A percentile compares a stretch with the other conserved stretches of the same genome.
Conservation (phyloP, 2,113 vertebrate species). For the Eleginops maclovinus region DNA sequence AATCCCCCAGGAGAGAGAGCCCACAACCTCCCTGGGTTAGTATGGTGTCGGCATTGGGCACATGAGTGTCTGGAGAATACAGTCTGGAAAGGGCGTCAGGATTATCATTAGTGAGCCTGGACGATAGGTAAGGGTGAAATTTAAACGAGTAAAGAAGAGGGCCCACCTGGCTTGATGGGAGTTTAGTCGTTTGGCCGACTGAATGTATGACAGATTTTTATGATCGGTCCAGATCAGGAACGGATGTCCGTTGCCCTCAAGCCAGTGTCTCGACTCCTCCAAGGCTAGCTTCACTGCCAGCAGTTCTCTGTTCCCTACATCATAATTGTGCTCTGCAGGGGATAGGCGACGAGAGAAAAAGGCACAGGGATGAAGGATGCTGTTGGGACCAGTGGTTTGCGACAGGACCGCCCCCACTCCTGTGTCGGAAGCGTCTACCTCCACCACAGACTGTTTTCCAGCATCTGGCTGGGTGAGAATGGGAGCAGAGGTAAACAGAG, state of each 20-base stretch:
- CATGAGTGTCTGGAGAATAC: too few species aligned
- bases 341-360: not conserved
- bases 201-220: not conserved
- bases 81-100: not conserved
- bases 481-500: too few species aligned
- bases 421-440: too few species aligned
- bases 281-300: not conserved
- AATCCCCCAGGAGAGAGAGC: too few species aligned
- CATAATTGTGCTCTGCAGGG: not conserved
- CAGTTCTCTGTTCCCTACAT: too few species aligned
- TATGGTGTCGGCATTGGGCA: too few species aligned
- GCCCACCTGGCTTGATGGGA: not conserved
- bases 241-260: not conserved
- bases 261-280: slow-evolving; percentile 9
- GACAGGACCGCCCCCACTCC: too few species aligned
- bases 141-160: not conserved
- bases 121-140: not conserved
- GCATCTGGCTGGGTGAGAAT: too few species aligned
- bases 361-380: too few species aligned
- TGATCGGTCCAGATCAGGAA: not conserved
- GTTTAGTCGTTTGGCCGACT: not conserved
- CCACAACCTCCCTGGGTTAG: too few species aligned
- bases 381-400: too few species aligned
- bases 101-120: not conserved
- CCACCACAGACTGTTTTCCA: too few species aligned